A percentile compares a stretch with the other conserved stretches of the same genome.
These are phyloP conservation scores for Cyrtonyx montezumae DNA, from an alignment of 2,113 vertebrate species.

Conservation along the genomic window DNA sequence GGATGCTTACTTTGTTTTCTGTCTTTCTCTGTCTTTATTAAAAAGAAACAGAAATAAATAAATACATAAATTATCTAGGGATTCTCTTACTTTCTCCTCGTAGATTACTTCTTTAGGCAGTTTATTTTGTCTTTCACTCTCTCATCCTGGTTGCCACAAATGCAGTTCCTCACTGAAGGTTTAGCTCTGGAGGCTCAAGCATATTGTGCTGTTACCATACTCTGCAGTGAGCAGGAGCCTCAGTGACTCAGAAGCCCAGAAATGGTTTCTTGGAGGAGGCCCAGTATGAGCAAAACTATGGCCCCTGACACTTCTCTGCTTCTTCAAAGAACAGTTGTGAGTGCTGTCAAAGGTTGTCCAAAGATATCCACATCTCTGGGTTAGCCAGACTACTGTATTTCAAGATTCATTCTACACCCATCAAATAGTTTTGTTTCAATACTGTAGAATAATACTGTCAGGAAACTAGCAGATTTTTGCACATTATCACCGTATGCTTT, in stretches of 20 bases:
- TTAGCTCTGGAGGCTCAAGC: background rate
- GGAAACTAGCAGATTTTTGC: constrained; percentile 38
- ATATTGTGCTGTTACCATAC: accelerated
- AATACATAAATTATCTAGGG: background rate
- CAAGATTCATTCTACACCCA: constrained; percentile 22
- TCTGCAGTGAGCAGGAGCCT: background rate
- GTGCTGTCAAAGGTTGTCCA: constrained; percentile 48
- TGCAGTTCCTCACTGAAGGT: background rate
- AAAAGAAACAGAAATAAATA: background rate
- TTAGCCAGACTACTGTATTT: constrained; percentile 33
- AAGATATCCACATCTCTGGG: constrained; percentile 16
- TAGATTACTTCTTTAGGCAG: background rate
- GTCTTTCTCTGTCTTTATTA: background rate
- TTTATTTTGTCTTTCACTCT: background rate
- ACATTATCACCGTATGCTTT: constrained; percentile 21
- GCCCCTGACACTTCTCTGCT: constrained; percentile 30
- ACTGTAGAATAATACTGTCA: constrained; percentile 28
- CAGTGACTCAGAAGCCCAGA: background rate
- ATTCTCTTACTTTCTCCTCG: background rate
- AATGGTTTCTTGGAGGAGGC: background rate
- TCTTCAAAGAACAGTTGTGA: constrained; percentile 50
- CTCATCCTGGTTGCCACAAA: background rate
- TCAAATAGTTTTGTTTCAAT: background rate
- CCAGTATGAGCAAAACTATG: background rate
- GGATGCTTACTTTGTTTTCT: background rate